Conservation (phyloP, 2,113 vertebrate species). For the Colinus virginianus region DNA sequence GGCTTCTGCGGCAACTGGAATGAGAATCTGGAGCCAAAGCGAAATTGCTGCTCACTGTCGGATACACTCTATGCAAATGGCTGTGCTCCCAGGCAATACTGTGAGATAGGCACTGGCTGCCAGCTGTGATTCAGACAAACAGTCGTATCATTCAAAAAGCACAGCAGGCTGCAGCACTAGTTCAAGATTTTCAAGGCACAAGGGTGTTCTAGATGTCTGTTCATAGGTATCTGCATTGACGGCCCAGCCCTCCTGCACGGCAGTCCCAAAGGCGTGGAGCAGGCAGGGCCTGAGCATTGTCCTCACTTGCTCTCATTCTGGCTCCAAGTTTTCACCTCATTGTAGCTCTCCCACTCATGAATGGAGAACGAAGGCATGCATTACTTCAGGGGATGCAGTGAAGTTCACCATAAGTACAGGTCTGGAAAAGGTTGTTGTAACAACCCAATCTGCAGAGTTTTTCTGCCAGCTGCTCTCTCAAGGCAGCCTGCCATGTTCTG, state of each 20-base stretch:
- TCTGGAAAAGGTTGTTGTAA: background rate
- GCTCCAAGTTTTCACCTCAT: background rate
- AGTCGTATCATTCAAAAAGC: background rate
- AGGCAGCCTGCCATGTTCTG: fast-evolving
- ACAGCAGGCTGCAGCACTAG: background rate
- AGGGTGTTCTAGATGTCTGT: background rate
- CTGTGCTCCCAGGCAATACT: background rate
- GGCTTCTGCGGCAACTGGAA: background rate
- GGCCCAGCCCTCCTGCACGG: background rate
- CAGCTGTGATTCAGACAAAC: background rate
- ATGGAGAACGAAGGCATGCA: background rate
- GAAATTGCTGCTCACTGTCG: background rate
- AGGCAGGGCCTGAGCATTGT: background rate
- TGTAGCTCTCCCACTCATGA: background rate
- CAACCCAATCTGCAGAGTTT: background rate
- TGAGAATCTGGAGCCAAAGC: background rate
- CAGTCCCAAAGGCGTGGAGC: fast-evolving
- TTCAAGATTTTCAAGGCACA: background rate
- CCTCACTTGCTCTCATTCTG: background rate
- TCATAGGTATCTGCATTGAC: background rate
- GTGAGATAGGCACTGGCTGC: background rate
- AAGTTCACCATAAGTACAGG: fast-evolving
- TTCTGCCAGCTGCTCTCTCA: background rate
- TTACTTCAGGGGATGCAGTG: background rate
- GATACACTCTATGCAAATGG: background rate